Conservation (phyloP, 2,888 invertebrate species). For the Blastobasis lacticolella region DNA sequence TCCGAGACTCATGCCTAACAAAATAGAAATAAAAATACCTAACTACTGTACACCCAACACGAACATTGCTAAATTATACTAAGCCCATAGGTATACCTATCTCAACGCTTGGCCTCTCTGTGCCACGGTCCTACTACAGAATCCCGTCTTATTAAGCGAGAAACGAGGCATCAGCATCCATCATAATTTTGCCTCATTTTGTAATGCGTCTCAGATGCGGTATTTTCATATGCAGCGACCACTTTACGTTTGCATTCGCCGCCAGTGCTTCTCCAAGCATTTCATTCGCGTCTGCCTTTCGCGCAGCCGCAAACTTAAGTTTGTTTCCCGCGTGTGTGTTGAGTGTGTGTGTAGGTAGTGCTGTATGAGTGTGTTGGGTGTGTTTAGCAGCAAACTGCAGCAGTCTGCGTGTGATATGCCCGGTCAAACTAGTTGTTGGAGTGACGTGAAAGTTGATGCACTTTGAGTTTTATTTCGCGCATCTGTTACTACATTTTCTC, state of each 20-base stretch:
- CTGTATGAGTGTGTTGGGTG: too few species aligned
- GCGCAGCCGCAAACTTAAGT: conserved; percentile 9
- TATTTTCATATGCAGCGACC: conserved; percentile 52
- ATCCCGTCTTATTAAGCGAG: conserved; percentile 63
- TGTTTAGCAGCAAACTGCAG: too few species aligned
- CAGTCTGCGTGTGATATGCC: conserved; percentile 27
- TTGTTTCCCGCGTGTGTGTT: conserved; percentile 33
- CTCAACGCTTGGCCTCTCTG: conserved; percentile 5
- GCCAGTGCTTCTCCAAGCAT: conserved; percentile 8
- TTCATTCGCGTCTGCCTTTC: neutral
- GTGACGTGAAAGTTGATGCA: conserved; percentile 38
- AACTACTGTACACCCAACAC: too few species aligned
- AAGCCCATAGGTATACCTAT: too few species aligned
- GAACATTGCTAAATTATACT: too few species aligned
- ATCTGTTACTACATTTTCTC: conserved; percentile 39
- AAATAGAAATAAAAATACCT: too few species aligned
- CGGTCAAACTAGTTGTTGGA: conserved; percentile 43
- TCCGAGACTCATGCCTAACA: too few species aligned
- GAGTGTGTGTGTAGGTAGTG: too few species aligned
- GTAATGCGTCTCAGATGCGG: conserved; percentile 55
- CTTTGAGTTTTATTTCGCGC: conserved; percentile 39
- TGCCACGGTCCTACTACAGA: conserved; percentile 14
- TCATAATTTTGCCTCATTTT: conserved; percentile 71
- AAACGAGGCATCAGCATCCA: conserved; percentile 67
- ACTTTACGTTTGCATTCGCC: conserved; percentile 21